These are phyloP conservation scores for Camponotus vicinus DNA, from an alignment of 1,140 invertebrate genomes.

Conservation along the genomic window DNA sequence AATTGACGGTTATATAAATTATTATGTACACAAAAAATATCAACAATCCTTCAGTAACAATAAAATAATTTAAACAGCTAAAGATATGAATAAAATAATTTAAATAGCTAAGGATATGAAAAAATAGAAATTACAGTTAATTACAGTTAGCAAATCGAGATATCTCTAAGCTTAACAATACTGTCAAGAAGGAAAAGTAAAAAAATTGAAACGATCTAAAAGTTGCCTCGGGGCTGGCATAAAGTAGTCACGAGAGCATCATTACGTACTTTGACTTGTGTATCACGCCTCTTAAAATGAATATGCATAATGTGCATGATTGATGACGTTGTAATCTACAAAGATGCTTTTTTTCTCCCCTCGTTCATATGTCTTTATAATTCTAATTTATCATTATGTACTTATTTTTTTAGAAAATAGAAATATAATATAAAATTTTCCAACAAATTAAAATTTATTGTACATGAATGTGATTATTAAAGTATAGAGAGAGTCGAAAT, in stretches of 20 bases:
- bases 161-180: background rate
- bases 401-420: background rate
- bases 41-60: background rate
- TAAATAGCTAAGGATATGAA: background rate
- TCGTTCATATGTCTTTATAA: background rate
- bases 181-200: background rate
- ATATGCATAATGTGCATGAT: background rate
- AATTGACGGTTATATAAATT: background rate
- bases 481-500: background rate
- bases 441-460: background rate
- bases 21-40: background rate
- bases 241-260: slow-evolving; percentile 31
- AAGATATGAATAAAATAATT: background rate
- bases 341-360: background rate
- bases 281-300: slow-evolving; percentile 31
- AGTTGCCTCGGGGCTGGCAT: background rate
- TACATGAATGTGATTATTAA: background rate
- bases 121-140: background rate
- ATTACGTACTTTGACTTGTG: slow-evolving; percentile 41
- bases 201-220: slow-evolving; percentile 7
- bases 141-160: background rate
- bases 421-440: background rate
- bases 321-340: background rate
- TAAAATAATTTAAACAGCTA: background rate
- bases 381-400: background rate